Evolutionary conservation across 1,140 invertebrate species (phyloP).

Genomic region (Bursaphelenchus mucronatus): DNA sequence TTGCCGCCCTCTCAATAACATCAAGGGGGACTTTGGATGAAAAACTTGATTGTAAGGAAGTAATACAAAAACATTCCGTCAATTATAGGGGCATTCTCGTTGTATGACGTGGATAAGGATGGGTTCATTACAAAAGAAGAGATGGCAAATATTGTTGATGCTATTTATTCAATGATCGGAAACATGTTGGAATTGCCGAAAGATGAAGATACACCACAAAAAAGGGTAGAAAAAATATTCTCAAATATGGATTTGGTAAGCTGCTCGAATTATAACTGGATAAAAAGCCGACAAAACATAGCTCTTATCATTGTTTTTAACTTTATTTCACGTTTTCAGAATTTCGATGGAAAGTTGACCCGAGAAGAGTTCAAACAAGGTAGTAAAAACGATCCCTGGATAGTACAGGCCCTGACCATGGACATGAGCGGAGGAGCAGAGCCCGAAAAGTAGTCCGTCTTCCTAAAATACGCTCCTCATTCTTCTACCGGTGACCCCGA

Average conservation of each 20-base stretch:
- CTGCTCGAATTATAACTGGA: background rate
- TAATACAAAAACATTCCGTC: background rate
- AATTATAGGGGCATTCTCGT: slow-evolving; percentile 64
- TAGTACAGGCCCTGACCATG: slow-evolving; percentile 63
- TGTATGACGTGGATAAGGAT: slow-evolving; percentile 66
- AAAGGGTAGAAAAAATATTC: slow-evolving; percentile 66
- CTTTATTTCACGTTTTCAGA: slow-evolving; percentile 57
- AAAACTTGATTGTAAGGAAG: slow-evolving; percentile 61
- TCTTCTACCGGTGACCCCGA: too few relatives aligned
- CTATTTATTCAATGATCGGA: slow-evolving; percentile 64
- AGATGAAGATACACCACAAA: slow-evolving; percentile 65
- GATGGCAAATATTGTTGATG: slow-evolving; percentile 60
- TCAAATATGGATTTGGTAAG: slow-evolving; percentile 65
- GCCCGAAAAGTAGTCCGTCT: background rate
- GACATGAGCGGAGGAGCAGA: slow-evolving; percentile 38
- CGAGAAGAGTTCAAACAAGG: slow-evolving; percentile 66
- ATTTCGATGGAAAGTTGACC: slow-evolving; percentile 64
- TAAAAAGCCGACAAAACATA: too few relatives aligned
- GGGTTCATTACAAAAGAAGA: slow-evolving; percentile 63
- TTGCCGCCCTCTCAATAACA: slow-evolving; percentile 62
- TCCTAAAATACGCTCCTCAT: too few relatives aligned
- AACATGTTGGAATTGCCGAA: slow-evolving; percentile 64
- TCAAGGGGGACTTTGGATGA: slow-evolving; percentile 61
- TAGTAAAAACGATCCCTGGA: slow-evolving; percentile 65
- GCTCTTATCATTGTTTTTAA: background rate